These are phyloP conservation scores for Suillia variegata DNA, from an alignment of 2,888 invertebrate species.

Conservation along the genomic window DNA sequence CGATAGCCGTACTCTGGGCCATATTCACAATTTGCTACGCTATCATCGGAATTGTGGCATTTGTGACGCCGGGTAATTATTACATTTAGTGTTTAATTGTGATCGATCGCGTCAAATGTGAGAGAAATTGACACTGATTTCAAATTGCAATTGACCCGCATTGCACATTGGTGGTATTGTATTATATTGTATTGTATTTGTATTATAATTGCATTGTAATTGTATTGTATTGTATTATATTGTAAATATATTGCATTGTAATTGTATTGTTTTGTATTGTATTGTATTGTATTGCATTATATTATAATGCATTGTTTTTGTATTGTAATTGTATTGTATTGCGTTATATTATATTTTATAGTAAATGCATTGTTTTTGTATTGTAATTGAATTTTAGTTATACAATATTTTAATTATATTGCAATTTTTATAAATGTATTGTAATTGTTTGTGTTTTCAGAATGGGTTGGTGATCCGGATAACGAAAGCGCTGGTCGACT, in stretches of 20 bases:
- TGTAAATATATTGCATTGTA: too few species aligned
- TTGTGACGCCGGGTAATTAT: constrained; percentile 78
- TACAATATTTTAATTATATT: background rate
- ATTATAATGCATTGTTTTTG: too few species aligned
- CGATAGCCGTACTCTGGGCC: constrained; percentile 96
- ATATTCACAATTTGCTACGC: constrained; percentile 97
- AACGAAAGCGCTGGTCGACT: constrained; percentile 89
- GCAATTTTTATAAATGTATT: too few species aligned
- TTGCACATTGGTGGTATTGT: constrained; percentile 6
- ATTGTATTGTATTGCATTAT: too few species aligned
- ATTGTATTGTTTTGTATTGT: too few species aligned
- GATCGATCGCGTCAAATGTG: constrained; percentile 5
- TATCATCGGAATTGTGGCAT: constrained; percentile 92
- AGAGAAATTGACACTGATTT: background rate
- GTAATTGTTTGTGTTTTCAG: too few species aligned
- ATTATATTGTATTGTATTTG: constrained; percentile 13
- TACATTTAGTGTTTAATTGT: too few species aligned
- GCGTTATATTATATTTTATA: too few species aligned
- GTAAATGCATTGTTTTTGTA: too few species aligned
- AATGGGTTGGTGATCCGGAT: constrained; percentile 86
- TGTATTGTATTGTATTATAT: too few species aligned
- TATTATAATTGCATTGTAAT: constrained; percentile 13
- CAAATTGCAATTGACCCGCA: constrained; percentile 16
- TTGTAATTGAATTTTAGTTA: constrained; percentile 3
- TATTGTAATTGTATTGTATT: too few species aligned